phyloP scores from a whole-genome alignment of 2,888 invertebrate genomes.

The Ophion ventricosus region DNA sequence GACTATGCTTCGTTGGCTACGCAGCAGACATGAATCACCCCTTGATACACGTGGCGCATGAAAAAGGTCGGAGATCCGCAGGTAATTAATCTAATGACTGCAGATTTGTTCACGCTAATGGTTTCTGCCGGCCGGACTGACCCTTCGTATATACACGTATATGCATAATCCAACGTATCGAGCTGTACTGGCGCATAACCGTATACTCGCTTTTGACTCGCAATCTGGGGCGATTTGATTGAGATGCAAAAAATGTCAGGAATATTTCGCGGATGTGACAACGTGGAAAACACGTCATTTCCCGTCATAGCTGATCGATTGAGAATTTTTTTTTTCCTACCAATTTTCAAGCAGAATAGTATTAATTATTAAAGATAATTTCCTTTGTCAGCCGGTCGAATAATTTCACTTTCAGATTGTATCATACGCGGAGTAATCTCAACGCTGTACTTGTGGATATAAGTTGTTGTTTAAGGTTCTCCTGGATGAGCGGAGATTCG shows the following conservation, averaged over 20 bases:
- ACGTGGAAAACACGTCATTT: background rate
- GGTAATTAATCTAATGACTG: slow-evolving; percentile 60
- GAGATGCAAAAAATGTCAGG: slow-evolving; percentile 25
- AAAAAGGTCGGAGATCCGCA: slow-evolving; percentile 41
- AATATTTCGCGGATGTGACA: background rate
- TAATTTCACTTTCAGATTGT: background rate
- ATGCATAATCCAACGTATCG: background rate
- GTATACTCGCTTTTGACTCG: background rate
- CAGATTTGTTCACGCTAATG: slow-evolving; percentile 56
- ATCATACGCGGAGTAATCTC: no score
- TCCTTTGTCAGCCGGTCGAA: background rate
- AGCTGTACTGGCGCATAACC: background rate
- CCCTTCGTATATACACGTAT: background rate
- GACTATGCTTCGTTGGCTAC: background rate
- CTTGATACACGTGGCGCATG: slow-evolving; percentile 46
- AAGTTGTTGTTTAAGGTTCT: no score
- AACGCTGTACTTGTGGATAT: no score
- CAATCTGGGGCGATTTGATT: slow-evolving; percentile 32
- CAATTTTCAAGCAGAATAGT: background rate
- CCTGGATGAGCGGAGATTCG: no score
- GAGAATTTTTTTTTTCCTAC: slow-evolving; percentile 1
- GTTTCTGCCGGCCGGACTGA: slow-evolving; percentile 12
- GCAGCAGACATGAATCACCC: slow-evolving; percentile 34
- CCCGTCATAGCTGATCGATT: slow-evolving; percentile 19
- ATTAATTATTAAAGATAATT: background rate